Percentiles rank a stretch among this genome's conserved stretches.
Evolutionary conservation across 2,797 vertebrate species (phyloP).

Genomic region (Microctenopoma lineatum): DNA sequence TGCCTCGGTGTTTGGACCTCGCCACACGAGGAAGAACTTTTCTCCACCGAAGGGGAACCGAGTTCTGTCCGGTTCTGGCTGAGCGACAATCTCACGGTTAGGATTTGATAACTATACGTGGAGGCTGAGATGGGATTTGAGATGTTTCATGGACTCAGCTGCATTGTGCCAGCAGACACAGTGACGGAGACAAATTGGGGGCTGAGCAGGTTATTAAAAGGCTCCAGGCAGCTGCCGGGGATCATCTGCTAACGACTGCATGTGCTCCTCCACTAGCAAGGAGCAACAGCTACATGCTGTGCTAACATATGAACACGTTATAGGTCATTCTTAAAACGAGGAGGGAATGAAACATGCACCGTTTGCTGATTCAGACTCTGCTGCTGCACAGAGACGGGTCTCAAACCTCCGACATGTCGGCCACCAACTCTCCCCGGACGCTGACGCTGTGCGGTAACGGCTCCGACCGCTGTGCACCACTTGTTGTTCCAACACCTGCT

Average conservation of each 20-base stretch:
- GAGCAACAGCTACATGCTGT: too few relatives aligned
- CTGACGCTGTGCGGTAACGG: background rate
- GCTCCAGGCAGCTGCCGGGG: slow-evolving; percentile 20
- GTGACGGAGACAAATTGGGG: background rate
- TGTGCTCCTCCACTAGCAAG: background rate
- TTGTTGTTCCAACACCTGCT: background rate
- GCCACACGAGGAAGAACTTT: too few relatives aligned
- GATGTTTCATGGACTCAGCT: background rate
- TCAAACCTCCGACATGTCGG: background rate
- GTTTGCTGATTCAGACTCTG: too few relatives aligned
- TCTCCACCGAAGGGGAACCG: too few relatives aligned
- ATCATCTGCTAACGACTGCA: slow-evolving; percentile 7
- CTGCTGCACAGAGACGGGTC: background rate
- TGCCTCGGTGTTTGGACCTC: too few relatives aligned
- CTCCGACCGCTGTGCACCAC: background rate
- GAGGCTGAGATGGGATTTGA: background rate
- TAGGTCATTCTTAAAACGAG: too few relatives aligned
- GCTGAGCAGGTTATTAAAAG: background rate
- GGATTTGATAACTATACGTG: too few relatives aligned
- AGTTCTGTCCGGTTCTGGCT: too few relatives aligned
- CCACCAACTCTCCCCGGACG: background rate
- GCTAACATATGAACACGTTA: too few relatives aligned
- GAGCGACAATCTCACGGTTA: too few relatives aligned
- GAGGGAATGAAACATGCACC: too few relatives aligned
- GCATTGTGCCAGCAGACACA: background rate